Base-by-base conservation (phyloP, 2,797 vertebrate species). In the Agapornis canus region DNA sequence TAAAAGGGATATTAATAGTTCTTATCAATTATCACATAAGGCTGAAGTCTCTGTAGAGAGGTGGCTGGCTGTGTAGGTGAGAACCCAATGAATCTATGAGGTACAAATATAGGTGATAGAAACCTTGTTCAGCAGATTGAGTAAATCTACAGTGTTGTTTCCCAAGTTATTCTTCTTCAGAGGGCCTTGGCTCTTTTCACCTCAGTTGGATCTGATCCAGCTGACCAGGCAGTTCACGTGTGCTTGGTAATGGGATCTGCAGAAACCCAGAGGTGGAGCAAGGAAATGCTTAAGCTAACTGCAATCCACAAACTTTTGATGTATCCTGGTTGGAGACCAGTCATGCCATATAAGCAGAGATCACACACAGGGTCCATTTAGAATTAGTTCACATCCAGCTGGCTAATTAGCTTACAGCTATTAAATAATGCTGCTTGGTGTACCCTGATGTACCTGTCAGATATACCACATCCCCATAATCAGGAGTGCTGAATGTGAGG, bases 31-130 rank as follows among this genome's bases (percentile, higher is more conserved):
- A 13, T 4, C 42, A 48, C 20, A 39, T n/a, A 63, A 47, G 83
- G 25, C 5, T 3, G 2, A 57, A 32, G 22, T 39, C 14, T 81
- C 12, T 5, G 3, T 1, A n/a, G 22, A 11, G 8, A 47, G 5
- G 11, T 52, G 13, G 8, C 26, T 86, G 39, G 4, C 11, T 59
- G 51, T 73, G 82, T 6, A 10, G 12, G 29, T 79, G 11, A 80
- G 42, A 87, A 87, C 22, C 21, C 56, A 82, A 26, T 39, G 27
- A 43, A 66, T 52, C 42, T 75, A 15, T 12, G 51, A 42, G 26
- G 52, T 9, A 5, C 32, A 63, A 80, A 10, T 11, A 47, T 35
- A n/a, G n/a, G 14, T 61, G 49, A 54, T 4, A 54, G n/a, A 76
- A 83, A 42, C 43, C 52, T 60, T 42, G 14, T 47, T 71, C 10